phyloP scores from a whole-genome alignment of 2,113 vertebrate genomes.

The Motacilla alba region DNA sequence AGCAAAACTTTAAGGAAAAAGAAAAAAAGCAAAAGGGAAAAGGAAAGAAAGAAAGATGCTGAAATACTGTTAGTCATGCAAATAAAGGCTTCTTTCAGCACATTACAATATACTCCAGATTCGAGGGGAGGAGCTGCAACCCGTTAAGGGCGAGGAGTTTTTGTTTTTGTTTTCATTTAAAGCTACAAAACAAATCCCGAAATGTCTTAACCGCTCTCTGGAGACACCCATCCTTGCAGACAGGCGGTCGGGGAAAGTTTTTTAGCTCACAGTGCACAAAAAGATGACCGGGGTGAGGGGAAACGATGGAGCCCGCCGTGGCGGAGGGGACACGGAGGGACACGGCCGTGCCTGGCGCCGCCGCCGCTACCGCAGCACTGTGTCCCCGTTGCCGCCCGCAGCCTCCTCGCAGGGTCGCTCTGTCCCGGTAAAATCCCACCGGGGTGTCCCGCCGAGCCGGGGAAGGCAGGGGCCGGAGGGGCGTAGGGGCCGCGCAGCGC shows the following conservation, averaged over 20 bases:
- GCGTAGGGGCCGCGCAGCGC: neutral
- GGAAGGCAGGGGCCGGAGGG: neutral
- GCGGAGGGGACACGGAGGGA: neutral
- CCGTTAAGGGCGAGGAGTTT: slow-evolving; percentile 81
- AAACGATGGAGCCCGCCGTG: neutral
- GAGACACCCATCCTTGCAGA: neutral
- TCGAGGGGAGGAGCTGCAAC: slow-evolving; percentile 81
- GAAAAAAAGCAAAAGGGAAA: too few species aligned
- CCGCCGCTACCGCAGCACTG: neutral
- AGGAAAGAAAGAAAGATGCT: slow-evolving; percentile 13
- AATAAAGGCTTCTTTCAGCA: slow-evolving; percentile 88
- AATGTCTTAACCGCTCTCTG: slow-evolving; percentile 16
- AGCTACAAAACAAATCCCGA: slow-evolving; percentile 77
- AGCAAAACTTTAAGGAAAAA: slow-evolving; percentile 21
- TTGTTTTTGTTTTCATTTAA: slow-evolving; percentile 83
- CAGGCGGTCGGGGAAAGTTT: neutral
- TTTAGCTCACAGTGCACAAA: neutral
- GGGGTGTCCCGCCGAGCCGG: neutral
- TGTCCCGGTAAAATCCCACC: neutral
- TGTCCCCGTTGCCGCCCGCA: neutral
- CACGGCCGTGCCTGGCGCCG: neutral
- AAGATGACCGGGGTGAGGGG: neutral
- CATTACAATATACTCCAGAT: slow-evolving; percentile 82
- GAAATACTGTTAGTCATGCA: slow-evolving; percentile 80
- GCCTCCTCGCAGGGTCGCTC: neutral